A percentile compares a stretch with the other conserved stretches of the same genome.
Evolutionary conservation across 2,113 vertebrate species (phyloP).

Genomic region (Chauna torquata): DNA sequence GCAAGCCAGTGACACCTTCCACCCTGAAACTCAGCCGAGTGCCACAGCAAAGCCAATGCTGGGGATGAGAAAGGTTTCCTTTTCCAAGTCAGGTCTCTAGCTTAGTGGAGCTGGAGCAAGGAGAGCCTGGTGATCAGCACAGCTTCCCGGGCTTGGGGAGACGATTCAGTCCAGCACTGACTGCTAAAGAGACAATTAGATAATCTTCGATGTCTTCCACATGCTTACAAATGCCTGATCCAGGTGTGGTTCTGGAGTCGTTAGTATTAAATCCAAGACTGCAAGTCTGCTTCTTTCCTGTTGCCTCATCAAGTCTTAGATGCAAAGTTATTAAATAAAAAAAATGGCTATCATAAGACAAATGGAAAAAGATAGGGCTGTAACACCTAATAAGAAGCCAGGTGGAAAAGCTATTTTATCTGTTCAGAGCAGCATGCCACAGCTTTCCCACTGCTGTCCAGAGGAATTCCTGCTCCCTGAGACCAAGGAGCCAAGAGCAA

Average conservation of each 20-base stretch:
- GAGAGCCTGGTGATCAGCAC: not conserved
- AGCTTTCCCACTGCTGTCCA: not conserved
- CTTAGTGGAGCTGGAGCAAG: not conserved
- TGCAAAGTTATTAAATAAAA: not conserved
- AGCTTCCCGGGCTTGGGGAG: not conserved
- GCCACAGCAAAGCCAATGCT: not conserved
- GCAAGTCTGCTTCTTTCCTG: not conserved
- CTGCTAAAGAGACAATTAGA: not conserved
- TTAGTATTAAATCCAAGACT: not conserved
- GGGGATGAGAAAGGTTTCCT: not conserved
- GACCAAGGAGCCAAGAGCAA: not conserved
- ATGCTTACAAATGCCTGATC: not conserved
- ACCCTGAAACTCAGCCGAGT: not conserved
- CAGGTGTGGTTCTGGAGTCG: not conserved
- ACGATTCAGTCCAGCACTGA: not conserved
- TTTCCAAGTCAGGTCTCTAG: not conserved
- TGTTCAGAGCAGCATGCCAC: not conserved
- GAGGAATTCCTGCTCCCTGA: not conserved
- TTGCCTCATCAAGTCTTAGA: not conserved
- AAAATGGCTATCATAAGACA: not conserved
- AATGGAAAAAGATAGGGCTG: conserved; percentile 21
- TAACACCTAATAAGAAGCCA: conserved; percentile 56
- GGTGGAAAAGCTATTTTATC: conserved; percentile 49
- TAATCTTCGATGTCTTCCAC: conserved; percentile 18
- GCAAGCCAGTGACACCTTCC: conserved; percentile 34